Conservation (phyloP, 2,888 invertebrate species). For the Molanna angustata region DNA sequence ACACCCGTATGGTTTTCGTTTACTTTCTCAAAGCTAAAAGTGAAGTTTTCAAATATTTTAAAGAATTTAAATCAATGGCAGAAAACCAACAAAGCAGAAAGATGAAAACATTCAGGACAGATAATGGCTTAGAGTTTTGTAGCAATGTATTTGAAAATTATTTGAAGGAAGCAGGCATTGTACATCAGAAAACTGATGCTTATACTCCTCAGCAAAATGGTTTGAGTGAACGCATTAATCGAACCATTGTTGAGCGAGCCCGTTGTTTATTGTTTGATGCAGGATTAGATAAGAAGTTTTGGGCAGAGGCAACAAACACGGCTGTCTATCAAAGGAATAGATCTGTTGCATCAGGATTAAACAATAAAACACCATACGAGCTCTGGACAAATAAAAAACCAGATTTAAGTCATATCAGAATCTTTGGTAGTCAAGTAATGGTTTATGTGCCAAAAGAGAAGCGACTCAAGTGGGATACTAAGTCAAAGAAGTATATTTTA, state of each 20-base stretch:
- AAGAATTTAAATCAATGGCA: background rate
- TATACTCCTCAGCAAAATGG: conserved; percentile 3
- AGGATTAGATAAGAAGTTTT: background rate
- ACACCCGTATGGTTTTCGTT: background rate
- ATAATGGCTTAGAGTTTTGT: background rate
- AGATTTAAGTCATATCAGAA: background rate
- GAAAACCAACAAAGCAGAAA: background rate
- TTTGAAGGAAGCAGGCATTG: background rate
- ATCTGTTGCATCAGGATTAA: background rate
- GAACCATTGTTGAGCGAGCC: conserved; percentile 1
- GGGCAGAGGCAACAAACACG: background rate
- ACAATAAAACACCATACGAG: conserved; percentile 1
- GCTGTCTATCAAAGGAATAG: background rate
- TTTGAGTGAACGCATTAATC: background rate
- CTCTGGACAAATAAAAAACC: background rate
- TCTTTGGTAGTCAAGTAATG: background rate
- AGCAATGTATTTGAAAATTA: background rate
- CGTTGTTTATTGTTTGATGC: background rate
- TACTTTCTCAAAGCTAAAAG: background rate
- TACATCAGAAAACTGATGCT: background rate
- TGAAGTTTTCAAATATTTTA: background rate
- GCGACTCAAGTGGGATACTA: background rate
- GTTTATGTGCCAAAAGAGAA: background rate
- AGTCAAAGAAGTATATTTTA: background rate
- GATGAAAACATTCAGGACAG: background rate